Conservation (phyloP, 2,888 invertebrate species). For the Sminthurinus aureus region DNA sequence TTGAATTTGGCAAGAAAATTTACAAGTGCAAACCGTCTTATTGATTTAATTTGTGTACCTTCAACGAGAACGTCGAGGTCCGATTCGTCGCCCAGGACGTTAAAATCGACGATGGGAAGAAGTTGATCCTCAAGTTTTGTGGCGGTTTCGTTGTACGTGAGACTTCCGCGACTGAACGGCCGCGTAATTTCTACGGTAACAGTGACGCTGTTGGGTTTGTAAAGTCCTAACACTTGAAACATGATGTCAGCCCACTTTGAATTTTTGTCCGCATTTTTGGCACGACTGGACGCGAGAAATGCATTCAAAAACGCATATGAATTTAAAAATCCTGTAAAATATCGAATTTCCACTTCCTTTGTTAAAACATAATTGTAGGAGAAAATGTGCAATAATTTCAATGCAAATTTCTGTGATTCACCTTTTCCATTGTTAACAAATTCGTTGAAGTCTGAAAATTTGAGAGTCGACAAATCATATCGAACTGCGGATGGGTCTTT, state of each 20-base stretch:
- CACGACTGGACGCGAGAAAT: not conserved
- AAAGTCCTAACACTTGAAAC: not conserved
- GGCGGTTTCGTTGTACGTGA: not conserved
- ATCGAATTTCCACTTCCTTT: too few relatives aligned
- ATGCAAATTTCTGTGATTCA: not conserved
- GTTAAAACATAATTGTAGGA: not conserved
- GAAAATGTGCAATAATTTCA: not conserved
- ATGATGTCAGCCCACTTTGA: not conserved
- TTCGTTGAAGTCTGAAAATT: not conserved
- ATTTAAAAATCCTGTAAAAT: too few relatives aligned
- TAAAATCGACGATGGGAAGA: conserved; percentile 4
- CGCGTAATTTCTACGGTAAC: not conserved
- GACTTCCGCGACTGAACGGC: not conserved
- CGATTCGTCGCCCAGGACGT: not conserved
- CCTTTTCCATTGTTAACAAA: not conserved
- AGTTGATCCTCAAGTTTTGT: not conserved
- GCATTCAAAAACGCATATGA: not conserved
- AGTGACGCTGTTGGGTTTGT: not conserved
- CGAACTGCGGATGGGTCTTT: not conserved
- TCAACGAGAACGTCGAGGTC: not conserved
- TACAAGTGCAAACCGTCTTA: too few relatives aligned
- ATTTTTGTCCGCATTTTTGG: not conserved
- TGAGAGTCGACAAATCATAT: not conserved
- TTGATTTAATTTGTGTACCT: too few relatives aligned
- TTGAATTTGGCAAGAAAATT: too few relatives aligned